Conservation (phyloP, 2,888 invertebrate species). For the Xiphydria camelus region DNA sequence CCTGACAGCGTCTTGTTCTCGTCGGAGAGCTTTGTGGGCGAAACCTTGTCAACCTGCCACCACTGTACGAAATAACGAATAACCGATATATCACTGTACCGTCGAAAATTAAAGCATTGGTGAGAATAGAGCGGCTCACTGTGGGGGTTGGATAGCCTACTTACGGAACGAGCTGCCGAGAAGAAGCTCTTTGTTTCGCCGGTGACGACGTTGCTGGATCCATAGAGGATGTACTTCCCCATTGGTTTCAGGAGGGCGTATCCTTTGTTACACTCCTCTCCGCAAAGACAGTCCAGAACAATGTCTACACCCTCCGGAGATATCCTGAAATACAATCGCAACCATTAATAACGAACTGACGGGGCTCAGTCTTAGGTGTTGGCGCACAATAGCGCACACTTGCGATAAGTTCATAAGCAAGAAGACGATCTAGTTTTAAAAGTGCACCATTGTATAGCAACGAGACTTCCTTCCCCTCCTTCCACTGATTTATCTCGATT, state of each 20-base stretch:
- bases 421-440: too few species aligned
- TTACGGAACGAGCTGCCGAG: constrained; percentile 86
- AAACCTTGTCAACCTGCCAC: constrained; percentile 93
- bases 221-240: constrained; percentile 87
- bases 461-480: too few species aligned
- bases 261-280: constrained; percentile 86
- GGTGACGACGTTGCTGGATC: constrained; percentile 85
- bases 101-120: neutral
- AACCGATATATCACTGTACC: constrained; percentile 17
- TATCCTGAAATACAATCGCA: too few species aligned
- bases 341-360: too few species aligned
- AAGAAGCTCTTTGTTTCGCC: constrained; percentile 91
- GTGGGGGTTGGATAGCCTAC: constrained; percentile 55
- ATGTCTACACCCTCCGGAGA: constrained; percentile 81
- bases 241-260: constrained; percentile 82
- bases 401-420: too few species aligned
- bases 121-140: neutral
- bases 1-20: constrained; percentile 85
- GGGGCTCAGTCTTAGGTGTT: too few species aligned
- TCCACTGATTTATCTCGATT: too few species aligned
- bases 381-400: too few species aligned
- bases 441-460: too few species aligned
- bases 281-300: constrained; percentile 85
- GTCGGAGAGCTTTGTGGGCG: constrained; percentile 84
- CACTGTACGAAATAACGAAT: constrained; percentile 63